Evolutionary conservation across 92 coral and sea anemone genomes (phyloP).

Genomic region (Umimayanthus chanpuru): DNA sequence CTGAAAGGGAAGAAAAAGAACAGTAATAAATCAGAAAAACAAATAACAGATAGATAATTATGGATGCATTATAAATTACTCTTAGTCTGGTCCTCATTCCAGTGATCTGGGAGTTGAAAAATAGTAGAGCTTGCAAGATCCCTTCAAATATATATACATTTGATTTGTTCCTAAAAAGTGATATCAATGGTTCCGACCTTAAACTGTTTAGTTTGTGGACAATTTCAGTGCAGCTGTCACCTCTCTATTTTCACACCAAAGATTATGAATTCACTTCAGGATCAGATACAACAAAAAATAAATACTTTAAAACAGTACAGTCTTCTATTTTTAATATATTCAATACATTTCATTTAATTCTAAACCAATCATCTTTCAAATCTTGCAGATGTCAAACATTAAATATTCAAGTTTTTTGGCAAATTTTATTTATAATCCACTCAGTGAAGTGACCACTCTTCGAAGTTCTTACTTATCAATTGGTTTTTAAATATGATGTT

Average conservation of each 20-base stretch:
- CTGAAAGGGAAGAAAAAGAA: constrained; percentile 39
- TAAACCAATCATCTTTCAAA: constrained; percentile 11
- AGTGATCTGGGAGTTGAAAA: background rate
- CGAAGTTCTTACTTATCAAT: background rate
- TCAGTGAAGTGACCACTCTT: background rate
- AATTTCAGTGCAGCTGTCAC: background rate
- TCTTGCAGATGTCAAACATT: constrained; percentile 8
- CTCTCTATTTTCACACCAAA: background rate
- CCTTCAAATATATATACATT: background rate
- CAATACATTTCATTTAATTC: background rate
- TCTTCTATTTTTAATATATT: background rate
- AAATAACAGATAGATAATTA: too few species aligned
- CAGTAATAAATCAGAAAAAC: background rate
- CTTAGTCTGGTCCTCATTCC: background rate
- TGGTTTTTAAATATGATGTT: background rate
- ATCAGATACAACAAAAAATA: background rate
- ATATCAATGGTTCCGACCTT: background rate
- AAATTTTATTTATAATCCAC: constrained; percentile 19
- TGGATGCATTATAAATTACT: too few species aligned
- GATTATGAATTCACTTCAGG: background rate
- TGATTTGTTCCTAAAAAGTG: background rate
- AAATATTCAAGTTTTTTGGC: background rate
- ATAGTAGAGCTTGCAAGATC: background rate
- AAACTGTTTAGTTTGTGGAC: background rate
- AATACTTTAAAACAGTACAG: background rate